Percentiles rank a stretch among this genome's conserved stretches.
phyloP scores from a whole-genome alignment of 2,113 vertebrate genomes.

The Lophius piscatorius region DNA sequence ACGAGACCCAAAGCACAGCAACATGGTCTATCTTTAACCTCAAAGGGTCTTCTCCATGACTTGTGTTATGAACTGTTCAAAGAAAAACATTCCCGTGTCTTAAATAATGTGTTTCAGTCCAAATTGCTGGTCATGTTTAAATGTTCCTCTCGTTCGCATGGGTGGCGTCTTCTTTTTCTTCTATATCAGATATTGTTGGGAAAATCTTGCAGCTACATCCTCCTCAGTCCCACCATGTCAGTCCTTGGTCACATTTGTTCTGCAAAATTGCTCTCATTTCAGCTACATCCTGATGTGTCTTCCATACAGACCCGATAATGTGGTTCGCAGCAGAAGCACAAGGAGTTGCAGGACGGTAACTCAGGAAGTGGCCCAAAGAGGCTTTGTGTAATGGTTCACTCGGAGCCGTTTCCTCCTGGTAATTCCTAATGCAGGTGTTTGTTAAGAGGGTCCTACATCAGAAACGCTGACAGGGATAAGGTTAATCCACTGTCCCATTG shows the following conservation, averaged over 20 bases:
- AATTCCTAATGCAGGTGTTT: constrained; percentile 62
- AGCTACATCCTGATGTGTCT: constrained; percentile 13
- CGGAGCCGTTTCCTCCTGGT: constrained; percentile 42
- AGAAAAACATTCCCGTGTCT: constrained; percentile 14
- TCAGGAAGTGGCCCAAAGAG: constrained; percentile 24
- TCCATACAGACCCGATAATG: constrained; percentile 30
- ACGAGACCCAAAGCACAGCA: constrained; percentile 73
- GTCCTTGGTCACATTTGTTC: constrained; percentile 11
- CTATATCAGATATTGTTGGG: background rate
- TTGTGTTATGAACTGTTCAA: constrained; percentile 5
- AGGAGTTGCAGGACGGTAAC: background rate
- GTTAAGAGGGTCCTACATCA: constrained; percentile 41
- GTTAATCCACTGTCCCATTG: constrained; percentile 65
- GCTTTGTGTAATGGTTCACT: constrained; percentile 33
- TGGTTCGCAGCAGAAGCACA: constrained; percentile 26
- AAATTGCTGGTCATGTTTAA: constrained; percentile 1
- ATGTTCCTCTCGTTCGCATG: background rate
- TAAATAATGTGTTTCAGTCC: background rate
- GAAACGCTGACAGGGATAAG: constrained; percentile 64
- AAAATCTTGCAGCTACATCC: constrained; percentile 8
- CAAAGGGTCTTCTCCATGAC: background rate
- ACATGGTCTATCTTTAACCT: constrained; percentile 41
- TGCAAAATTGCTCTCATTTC: background rate
- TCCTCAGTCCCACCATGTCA: constrained; percentile 12
- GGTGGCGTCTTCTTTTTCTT: background rate